Base-by-base conservation (phyloP, 2,888 invertebrate species). In the Alsophila aescularia region DNA sequence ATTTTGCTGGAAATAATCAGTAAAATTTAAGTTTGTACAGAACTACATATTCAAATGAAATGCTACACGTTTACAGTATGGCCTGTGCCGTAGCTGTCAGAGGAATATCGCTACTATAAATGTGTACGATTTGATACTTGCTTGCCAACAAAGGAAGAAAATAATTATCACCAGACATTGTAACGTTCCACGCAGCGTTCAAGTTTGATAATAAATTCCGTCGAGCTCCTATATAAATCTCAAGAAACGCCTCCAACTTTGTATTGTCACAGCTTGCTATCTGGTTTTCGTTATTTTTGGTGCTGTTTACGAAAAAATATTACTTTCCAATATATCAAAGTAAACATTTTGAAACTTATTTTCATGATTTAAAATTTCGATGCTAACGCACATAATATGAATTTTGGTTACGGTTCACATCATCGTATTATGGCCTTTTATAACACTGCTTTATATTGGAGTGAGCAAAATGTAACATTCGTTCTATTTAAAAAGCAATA, bases 161-260 rank as follows among this genome's bases (percentile, higher is more conserved):
- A 35, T 50, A 50, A 50, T 50, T n/a, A 42, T 42, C 36, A n/a
- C 14, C 50, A 36, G 36, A 43, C 51, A 43, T 37, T 37, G 43
- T 37, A 32, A 50, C 16, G 37, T 51, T 34, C 18, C 40, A 12
- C 52, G 42, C 44, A 15, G 44, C 39, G 24, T 24, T 29, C 45
- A 52, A 52, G 34, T 52, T 52, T 40, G 35, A 16, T 18, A 16
- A 52, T 52, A 52, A 52, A 52, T 52, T 40, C 18, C 27, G 34
- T 18, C 52, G 34, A 8, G 40, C 52, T 40, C 52, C 31, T 8
- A 31, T 41, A 52, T 52, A 52, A 45, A 52, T 45, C 44, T 45
- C 39, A n/a, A 32, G 24, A 40, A 21, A 40, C 44, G 32, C 42
- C 35, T 36, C 49, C 50, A 21, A 36, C 43, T 42, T 37, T 12